A percentile compares a stretch with the other conserved stretches of the same genome.
These are phyloP conservation scores for Odontamblyopus rebecca DNA, from an alignment of 2,797 vertebrate species.

Conservation along the genomic window DNA sequence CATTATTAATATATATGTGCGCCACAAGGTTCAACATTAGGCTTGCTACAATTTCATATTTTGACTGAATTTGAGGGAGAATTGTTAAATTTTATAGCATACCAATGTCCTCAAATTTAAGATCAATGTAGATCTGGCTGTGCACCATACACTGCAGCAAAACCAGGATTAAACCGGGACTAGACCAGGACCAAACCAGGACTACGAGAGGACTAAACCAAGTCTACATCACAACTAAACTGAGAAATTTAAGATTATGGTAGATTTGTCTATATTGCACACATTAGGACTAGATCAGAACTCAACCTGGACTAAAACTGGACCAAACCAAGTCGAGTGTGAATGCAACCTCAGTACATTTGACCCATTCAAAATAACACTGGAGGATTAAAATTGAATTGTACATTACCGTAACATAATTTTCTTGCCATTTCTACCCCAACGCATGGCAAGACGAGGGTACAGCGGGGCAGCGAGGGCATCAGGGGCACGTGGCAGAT, in stretches of 20 bases:
- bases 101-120: neutral
- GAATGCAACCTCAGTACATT: too few species aligned
- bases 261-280: neutral
- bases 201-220: too few species aligned
- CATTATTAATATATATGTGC: neutral
- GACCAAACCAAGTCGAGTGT: neutral
- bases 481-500: slow-evolving; percentile 66
- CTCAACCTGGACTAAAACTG: neutral
- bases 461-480: slow-evolving; percentile 19
- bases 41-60: neutral
- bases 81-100: neutral
- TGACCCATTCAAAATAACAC: neutral
- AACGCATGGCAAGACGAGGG: slow-evolving; percentile 35
- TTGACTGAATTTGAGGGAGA: neutral
- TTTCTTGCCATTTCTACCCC: neutral
- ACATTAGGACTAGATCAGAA: neutral
- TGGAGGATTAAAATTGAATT: neutral
- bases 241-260: neutral
- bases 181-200: neutral
- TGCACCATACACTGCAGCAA: too few species aligned
- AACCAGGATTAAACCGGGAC: too few species aligned
- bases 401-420: neutral
- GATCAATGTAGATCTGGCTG: neutral
- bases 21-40: neutral
- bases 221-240: too few species aligned